phyloP scores from a whole-genome alignment of 23 tunicate genomes.

The Halocynthia roretzi region DNA sequence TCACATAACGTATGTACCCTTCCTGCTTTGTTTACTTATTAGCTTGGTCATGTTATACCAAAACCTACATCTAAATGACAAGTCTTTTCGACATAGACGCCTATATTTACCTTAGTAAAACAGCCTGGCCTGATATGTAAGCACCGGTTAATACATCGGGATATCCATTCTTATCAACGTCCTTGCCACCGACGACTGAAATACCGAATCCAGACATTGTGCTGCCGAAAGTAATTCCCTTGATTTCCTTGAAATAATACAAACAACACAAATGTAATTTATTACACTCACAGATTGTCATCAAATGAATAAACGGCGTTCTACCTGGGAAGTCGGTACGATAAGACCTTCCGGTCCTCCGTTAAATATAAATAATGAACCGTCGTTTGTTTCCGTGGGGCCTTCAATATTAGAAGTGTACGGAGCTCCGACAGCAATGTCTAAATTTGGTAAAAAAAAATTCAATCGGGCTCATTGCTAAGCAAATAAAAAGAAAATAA shows the following conservation, averaged over 20 bases:
- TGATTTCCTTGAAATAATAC: constrained; percentile 6
- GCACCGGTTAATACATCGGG: constrained; percentile 78
- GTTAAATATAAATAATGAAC: constrained; percentile 72
- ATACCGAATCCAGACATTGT: constrained; percentile 55
- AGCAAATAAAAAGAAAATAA: too few species aligned
- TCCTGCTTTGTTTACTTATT: too few species aligned
- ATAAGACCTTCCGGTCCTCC: constrained; percentile 56
- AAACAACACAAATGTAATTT: background rate
- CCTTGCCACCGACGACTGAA: constrained; percentile 65
- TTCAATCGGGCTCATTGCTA: too few species aligned
- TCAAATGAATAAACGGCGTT: background rate
- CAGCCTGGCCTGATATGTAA: constrained; percentile 59
- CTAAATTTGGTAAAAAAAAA: constrained; percentile 9
- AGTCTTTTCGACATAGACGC: background rate
- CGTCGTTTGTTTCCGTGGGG: constrained; percentile 18
- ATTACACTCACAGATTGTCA: background rate
- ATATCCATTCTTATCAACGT: constrained; percentile 64
- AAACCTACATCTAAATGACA: too few species aligned
- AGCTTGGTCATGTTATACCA: too few species aligned
- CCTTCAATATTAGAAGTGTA: constrained; percentile 32
- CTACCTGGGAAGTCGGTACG: constrained; percentile 59
- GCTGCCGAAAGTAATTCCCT: constrained; percentile 11
- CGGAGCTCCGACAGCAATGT: constrained; percentile 80
- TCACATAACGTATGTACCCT: too few species aligned
- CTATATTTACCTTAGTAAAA: constrained; percentile 42